A percentile compares a stretch with the other conserved stretches of the same genome.
Evolutionary conservation across 1,140 invertebrate species (phyloP).

Genomic region (Choristoneura fumiferana): DNA sequence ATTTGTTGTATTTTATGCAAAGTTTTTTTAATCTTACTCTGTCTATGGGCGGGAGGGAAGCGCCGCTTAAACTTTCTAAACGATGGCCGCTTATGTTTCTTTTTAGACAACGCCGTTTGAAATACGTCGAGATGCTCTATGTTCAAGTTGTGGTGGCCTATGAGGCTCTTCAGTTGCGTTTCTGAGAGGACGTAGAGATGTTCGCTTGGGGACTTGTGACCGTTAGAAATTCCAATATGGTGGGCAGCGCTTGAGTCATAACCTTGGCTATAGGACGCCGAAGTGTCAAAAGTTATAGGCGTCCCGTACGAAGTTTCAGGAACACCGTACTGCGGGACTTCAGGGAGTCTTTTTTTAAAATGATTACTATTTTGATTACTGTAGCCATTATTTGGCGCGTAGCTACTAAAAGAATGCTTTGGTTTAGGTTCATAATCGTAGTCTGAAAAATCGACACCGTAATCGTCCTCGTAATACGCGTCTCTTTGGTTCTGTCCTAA

Average conservation of each 20-base stretch:
- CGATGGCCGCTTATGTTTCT: conserved; percentile 23
- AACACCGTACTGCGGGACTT: conserved; percentile 2
- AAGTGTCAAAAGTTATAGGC: conserved; percentile 22
- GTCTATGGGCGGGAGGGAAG: conserved; percentile 38
- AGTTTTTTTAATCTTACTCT: conserved; percentile 31
- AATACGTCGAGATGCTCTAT: conserved; percentile 63
- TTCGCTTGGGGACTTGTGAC: conserved; percentile 29
- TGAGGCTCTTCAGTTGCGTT: conserved; percentile 51
- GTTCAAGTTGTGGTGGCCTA: conserved; percentile 59
- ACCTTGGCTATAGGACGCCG: conserved; percentile 17
- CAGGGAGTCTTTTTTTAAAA: conserved; percentile 1
- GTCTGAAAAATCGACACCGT: conserved; percentile 44
- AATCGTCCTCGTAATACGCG: conserved; percentile 49
- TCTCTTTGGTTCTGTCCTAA: conserved; percentile 23
- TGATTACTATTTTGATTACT: background rate
- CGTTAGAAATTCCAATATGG: conserved; percentile 13
- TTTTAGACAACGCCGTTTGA: conserved; percentile 42
- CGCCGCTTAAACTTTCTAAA: conserved; percentile 45
- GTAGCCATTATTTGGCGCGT: conserved; percentile 31
- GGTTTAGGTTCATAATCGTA: conserved; percentile 36
- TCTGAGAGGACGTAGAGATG: conserved; percentile 61
- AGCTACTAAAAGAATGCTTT: conserved; percentile 24
- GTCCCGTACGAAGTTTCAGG: conserved; percentile 20
- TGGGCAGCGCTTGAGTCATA: conserved; percentile 32
- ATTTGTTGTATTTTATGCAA: conserved; percentile 18